Base-by-base conservation (phyloP, 2,888 invertebrate species). In the Sabatieria punctata region DNA sequence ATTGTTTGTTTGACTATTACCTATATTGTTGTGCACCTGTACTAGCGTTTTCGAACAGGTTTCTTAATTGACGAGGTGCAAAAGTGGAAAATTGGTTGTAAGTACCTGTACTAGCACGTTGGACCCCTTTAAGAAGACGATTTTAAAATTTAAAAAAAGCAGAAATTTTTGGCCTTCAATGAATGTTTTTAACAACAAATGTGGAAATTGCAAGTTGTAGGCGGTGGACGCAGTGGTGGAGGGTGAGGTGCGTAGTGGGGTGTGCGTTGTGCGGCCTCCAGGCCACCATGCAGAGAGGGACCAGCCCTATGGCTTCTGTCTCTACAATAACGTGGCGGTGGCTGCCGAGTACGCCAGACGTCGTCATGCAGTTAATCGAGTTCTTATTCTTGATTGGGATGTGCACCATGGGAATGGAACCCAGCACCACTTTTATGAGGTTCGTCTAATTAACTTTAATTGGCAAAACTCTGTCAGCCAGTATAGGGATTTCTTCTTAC, bases 321-420 rank as follows among this genome's bases (percentile, higher is more conserved):
- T 89, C 75, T 95, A 95, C 73, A 95, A 95, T 74, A 85, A 86
- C 45, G 80, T 95, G 50, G 88, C 89, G 40, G 81, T 95, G 57
- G 91, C 93, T 43, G 86, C 91, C 2, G 33, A 18, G 2, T 21
- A 30, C 24, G 49, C 46, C 19, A n/a, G 15, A 13, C n/a, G 27
- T 13, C 18, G 18, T n/a, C 30, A 36, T 25, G 45, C 18, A 2
- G 4, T 86, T 55, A 79, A 82, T 64, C 80, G 82, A 71, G 82
- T 93, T 69, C 77, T 93, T 59, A 85, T 95, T 58, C 77, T 95
- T 30, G 95, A 95, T 69, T 93, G 91, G 91, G 84, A 50, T 26
- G 45, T 50, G n/a, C 50, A 47, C 37, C 50, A 50, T 25, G 50
- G 33, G 11, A 33, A 33, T 30, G 48, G 48, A 15, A 33, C 33